Evolutionary conservation across 2,797 vertebrate genomes (phyloP), one percentile per base, ranked within the genome.

Genomic region (Mico argentatus): DNA sequence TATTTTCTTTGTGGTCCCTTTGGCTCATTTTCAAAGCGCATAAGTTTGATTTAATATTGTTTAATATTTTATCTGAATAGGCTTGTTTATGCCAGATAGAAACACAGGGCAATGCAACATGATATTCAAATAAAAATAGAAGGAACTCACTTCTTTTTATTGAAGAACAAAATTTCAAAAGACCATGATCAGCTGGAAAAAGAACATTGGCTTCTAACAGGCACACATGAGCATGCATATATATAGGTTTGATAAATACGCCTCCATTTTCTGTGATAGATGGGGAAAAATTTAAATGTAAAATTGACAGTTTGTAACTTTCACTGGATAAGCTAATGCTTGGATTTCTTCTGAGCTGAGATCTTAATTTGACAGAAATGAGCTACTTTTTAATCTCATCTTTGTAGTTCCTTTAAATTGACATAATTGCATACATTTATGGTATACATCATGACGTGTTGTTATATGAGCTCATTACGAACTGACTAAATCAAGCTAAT

Each of bases 351-450:
- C 11, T 76, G 73, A 75, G 27, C 8, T 95, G 82, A 91, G 30
- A 90, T 44, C 67, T 94, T 80, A 70, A 88, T 50, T 94, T 93
- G 50, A 46, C 79, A 85, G 33, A 85, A 79, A 95, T 64, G 19
- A 90, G 4, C 36, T 77, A 33, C 10, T 84, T 89, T 67, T 81
- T 67, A 67, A n/a, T 59, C 36, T 87, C 76, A 72, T 88, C 30
- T 83, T 80, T 81, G 84, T 4, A 48, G 52, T 88, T 79, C 17
- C 30, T 85, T 52, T 36, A 79, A 20, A 52, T 26, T 24, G 19
- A 36, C 33, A 13, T 24, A 26, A 80, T 80, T 80, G 20, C n/a
- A 52, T 52, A 52, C 2, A 24, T 52, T 80, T 80, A 52, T 80
- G 48, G 20, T 36, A 7, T 52, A 52, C 33, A n/a, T n/a, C 33